Evolutionary conservation across 2,797 vertebrate genomes (phyloP).

Genomic region (Denticeps clupeoides): DNA sequence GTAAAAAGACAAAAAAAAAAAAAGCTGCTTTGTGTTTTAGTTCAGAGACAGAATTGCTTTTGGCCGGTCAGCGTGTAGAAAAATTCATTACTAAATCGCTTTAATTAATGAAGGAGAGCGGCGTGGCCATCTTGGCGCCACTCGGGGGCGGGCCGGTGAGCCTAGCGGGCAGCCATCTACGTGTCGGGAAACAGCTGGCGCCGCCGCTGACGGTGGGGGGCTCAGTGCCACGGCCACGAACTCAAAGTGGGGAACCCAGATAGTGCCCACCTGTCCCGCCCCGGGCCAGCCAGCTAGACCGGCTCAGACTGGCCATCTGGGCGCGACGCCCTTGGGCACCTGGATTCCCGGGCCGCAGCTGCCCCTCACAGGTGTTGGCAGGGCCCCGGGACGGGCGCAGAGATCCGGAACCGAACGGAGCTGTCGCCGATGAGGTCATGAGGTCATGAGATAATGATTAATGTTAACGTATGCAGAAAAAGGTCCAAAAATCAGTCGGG

Average conservation of each 20-base stretch:
- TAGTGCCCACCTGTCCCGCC: conserved; percentile 28
- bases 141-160: conserved; percentile 17
- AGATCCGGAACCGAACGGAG: no score
- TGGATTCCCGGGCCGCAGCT: conserved; percentile 26
- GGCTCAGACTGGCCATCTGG: conserved; percentile 25
- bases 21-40: no score
- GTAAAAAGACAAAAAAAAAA: no score
- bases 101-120: no score
- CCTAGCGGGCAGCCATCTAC: conserved; percentile 21
- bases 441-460: conserved; percentile 33
- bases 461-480: conserved; percentile 31
- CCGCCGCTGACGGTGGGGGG: no score
- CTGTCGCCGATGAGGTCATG: no score
- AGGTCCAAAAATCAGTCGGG: no score
- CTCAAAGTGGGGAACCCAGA: conserved; percentile 23
- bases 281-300: conserved; percentile 18
- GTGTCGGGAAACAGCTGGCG: conserved; percentile 28
- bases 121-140: conserved; percentile 23
- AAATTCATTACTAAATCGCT: no score
- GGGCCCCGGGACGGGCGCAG: no score
- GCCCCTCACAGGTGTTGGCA: conserved; percentile 20
- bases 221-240: conserved; percentile 11
- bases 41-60: no score
- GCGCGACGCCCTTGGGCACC: conserved; percentile 18
- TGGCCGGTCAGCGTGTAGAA: no score